Conservation (phyloP, 2,888 invertebrate species). For the Autographa pulchrina region DNA sequence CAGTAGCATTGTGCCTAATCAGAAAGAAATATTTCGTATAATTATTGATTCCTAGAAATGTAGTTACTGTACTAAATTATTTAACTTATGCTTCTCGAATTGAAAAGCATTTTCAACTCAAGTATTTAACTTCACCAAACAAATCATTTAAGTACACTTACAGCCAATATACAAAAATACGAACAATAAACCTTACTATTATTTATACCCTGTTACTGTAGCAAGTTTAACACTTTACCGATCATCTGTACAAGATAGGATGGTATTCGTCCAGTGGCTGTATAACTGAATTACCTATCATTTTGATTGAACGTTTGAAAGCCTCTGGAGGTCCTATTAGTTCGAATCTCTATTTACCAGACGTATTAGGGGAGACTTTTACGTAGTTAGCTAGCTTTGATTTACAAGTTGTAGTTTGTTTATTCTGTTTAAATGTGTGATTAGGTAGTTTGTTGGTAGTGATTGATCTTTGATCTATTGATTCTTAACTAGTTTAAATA, state of each 20-base stretch:
- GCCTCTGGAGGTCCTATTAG: slow-evolving; percentile 79
- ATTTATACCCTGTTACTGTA: too few species aligned
- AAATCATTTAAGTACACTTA: not conserved
- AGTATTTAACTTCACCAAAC: not conserved
- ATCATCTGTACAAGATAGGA: slow-evolving; percentile 66
- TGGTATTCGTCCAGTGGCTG: slow-evolving; percentile 83
- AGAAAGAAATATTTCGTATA: too few species aligned
- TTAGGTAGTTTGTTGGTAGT: not conserved
- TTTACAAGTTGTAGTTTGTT: slow-evolving; percentile 40
- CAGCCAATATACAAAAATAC: not conserved
- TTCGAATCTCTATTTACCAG: slow-evolving; percentile 76
- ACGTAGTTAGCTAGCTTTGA: slow-evolving; percentile 46
- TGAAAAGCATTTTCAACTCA: not conserved
- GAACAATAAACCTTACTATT: not conserved
- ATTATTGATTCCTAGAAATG: too few species aligned
- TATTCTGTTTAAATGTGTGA: slow-evolving; percentile 32
- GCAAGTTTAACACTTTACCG: slow-evolving; percentile 56
- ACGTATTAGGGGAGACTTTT: slow-evolving; percentile 65
- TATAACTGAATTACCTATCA: slow-evolving; percentile 87
- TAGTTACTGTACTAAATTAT: too few species aligned
- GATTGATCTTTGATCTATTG: slow-evolving; percentile 5
- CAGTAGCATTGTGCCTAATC: too few species aligned
- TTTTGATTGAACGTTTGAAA: slow-evolving; percentile 87
- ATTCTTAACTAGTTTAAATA: too few species aligned
- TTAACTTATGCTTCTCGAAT: too few species aligned